Conservation (phyloP, 53 echinoderm and acorn worm genomes). For the Actinopyga echinites region DNA sequence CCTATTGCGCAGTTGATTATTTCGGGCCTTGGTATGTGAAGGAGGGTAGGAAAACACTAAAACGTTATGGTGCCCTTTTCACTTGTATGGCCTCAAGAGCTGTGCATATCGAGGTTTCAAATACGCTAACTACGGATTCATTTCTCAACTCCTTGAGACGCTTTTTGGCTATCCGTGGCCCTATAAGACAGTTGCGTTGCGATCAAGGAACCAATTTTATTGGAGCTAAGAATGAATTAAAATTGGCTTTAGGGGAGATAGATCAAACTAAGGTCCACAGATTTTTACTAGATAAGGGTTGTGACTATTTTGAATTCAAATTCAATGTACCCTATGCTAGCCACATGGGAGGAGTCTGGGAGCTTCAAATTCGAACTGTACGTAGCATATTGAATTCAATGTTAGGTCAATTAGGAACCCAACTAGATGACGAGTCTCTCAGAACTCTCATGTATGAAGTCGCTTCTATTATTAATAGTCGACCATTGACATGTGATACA, state of each 20-base stretch:
- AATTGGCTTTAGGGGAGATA: too few species aligned
- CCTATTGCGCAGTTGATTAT: constrained; percentile 43
- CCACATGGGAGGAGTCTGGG: constrained; percentile 81
- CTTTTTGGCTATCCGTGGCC: background rate
- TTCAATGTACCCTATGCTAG: too few species aligned
- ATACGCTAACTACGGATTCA: background rate
- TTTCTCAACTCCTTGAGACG: background rate
- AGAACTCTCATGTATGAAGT: constrained; percentile 60
- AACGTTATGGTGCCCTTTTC: constrained; percentile 36
- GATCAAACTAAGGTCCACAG: too few species aligned
- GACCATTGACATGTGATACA: constrained; percentile 41
- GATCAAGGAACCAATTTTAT: constrained; percentile 20
- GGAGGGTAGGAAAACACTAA: constrained; percentile 41
- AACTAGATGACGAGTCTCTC: constrained; percentile 54
- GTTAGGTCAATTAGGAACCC: constrained; percentile 40
- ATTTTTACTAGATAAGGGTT: constrained; percentile 3
- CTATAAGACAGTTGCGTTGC: background rate
- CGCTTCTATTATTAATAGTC: constrained; percentile 45
- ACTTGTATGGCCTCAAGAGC: background rate
- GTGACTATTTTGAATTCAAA: too few species aligned
- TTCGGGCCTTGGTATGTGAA: constrained; percentile 51
- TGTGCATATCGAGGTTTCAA: constrained; percentile 35
- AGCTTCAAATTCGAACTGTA: constrained; percentile 56
- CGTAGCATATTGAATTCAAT: constrained; percentile 46
- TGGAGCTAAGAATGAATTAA: background rate